Evolutionary conservation across 1,140 invertebrate species (phyloP).

Genomic region (Nephotettix cincticeps): DNA sequence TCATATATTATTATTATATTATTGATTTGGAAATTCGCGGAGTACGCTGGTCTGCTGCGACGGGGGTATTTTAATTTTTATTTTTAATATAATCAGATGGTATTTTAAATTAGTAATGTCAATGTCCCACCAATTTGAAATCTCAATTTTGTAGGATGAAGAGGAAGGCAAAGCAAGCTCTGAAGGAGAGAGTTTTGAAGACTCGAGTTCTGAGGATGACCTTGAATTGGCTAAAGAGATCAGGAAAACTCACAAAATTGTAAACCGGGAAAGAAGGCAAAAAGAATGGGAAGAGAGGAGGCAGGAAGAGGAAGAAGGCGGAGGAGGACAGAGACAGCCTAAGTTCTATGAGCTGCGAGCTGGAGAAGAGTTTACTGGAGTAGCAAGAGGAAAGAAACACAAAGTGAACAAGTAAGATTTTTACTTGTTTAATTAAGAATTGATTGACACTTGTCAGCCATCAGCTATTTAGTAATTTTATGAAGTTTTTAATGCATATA

Average conservation of each 20-base stretch:
- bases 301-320: slow-evolving; percentile 43
- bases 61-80: too few relatives aligned
- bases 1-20: too few relatives aligned
- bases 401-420: slow-evolving; percentile 22
- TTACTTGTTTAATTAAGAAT: too few relatives aligned
- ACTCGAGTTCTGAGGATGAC: slow-evolving; percentile 69
- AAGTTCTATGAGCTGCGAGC: slow-evolving; percentile 66
- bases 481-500: too few relatives aligned
- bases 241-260: slow-evolving; percentile 64
- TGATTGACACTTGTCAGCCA: too few relatives aligned
- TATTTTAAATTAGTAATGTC: slow-evolving; percentile 25
- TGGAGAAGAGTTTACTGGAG: slow-evolving; percentile 58
- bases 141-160: slow-evolving; percentile 43
- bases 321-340: slow-evolving; percentile 49
- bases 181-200: slow-evolving; percentile 47
- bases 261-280: slow-evolving; percentile 47
- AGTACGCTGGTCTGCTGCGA: too few relatives aligned
- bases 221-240: slow-evolving; percentile 75
- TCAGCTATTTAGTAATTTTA: too few relatives aligned
- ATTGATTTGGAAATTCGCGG: too few relatives aligned
- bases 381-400: slow-evolving; percentile 51
- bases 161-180: slow-evolving; percentile 47
- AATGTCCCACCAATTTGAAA: slow-evolving; percentile 45
- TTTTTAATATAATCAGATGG: too few relatives aligned
- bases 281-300: slow-evolving; percentile 47